Conservation (phyloP, 2,113 vertebrate species). For the Equus przewalskii region DNA sequence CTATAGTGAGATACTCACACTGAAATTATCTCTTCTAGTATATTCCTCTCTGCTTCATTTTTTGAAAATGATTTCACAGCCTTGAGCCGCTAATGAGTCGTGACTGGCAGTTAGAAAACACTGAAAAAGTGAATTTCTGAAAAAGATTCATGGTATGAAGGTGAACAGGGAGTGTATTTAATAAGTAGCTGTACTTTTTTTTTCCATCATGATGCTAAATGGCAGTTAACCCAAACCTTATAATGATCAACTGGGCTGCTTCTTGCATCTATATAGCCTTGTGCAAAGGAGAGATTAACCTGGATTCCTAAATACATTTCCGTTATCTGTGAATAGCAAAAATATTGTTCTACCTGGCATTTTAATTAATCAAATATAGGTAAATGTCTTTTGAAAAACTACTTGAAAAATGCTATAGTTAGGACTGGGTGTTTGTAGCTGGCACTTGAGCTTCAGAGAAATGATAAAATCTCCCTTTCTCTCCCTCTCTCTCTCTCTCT, state of each 20-base stretch:
- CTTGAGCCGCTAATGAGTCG: not conserved
- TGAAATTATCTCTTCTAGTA: not conserved
- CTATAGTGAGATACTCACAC: not conserved
- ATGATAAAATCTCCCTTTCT: not conserved
- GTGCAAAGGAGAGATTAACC: not conserved
- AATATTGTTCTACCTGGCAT: not conserved
- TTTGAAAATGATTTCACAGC: not conserved
- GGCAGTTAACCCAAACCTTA: not conserved
- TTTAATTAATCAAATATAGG: not conserved
- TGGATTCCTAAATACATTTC: not conserved
- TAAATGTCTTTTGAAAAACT: not conserved
- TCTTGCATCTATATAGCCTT: not conserved
- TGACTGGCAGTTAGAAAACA: not conserved
- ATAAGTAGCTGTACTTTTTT: not conserved
- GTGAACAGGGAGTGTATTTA: not conserved
- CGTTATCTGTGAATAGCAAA: constrained; percentile 13
- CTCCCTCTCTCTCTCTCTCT: not conserved
- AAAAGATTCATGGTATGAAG: not conserved
- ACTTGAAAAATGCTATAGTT: not conserved
- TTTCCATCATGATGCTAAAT: not conserved
- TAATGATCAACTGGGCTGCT: not conserved
- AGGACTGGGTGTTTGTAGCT: not conserved
- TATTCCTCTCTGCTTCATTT: not conserved
- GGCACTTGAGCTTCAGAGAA: not conserved
- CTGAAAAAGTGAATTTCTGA: not conserved